Evolutionary conservation across 2,113 vertebrate species (phyloP).

Genomic region (Malurus alboscapulatus): DNA sequence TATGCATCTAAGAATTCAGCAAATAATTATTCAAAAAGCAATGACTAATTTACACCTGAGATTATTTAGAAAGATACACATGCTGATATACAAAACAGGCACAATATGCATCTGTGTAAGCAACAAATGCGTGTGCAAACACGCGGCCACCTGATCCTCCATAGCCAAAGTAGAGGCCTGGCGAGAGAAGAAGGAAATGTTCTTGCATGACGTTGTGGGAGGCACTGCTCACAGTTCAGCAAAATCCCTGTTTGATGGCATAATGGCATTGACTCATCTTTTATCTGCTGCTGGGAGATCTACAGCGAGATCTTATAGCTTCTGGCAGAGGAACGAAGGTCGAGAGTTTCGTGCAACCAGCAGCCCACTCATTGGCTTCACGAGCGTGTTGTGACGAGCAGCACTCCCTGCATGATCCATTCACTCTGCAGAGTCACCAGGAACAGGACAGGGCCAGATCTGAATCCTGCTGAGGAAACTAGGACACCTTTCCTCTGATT

Average conservation of each 20-base stretch:
- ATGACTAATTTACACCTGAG: slow-evolving; percentile 8
- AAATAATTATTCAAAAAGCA: not conserved
- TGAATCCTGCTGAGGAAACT: not conserved
- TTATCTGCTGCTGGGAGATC: slow-evolving; percentile 24
- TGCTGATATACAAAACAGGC: not conserved
- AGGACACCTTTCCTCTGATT: not conserved
- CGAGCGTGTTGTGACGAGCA: not conserved
- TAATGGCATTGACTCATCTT: slow-evolving; percentile 46
- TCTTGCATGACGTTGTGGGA: slow-evolving; percentile 50
- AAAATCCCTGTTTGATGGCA: slow-evolving; percentile 51
- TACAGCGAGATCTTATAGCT: not conserved
- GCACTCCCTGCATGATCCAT: not conserved
- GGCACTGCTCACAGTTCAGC: slow-evolving; percentile 51
- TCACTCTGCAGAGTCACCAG: not conserved
- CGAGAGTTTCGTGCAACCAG: slow-evolving; percentile 24
- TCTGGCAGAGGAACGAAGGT: slow-evolving; percentile 35
- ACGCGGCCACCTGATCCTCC: not conserved
- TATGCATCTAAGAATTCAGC: not conserved
- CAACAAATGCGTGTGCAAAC: slow-evolving; percentile 6
- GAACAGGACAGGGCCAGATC: not conserved
- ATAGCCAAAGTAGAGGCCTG: slow-evolving; percentile 23
- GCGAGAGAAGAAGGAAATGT: slow-evolving; percentile 49
- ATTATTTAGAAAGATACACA: slow-evolving; percentile 19
- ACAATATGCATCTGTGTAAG: slow-evolving; percentile 5
- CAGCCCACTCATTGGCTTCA: not conserved